Evolutionary conservation across 2,113 vertebrate genomes (phyloP).

Genomic region (Poeciliopsis turrubarensis): DNA sequence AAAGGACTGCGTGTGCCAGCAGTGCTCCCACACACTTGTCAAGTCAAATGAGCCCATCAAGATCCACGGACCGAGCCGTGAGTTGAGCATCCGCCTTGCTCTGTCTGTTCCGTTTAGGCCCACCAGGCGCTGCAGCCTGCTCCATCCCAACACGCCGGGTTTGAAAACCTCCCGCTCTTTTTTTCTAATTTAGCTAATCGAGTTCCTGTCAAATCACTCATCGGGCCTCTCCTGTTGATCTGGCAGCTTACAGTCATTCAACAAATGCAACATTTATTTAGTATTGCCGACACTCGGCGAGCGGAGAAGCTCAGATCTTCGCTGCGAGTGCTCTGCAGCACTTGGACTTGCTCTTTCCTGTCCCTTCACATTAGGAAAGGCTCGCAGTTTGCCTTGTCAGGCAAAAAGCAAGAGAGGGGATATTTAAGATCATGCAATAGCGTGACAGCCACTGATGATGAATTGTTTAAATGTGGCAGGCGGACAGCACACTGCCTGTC

Average conservation of each 20-base stretch:
- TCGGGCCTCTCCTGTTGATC: slow-evolving; percentile 40
- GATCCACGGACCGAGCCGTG: slow-evolving; percentile 96
- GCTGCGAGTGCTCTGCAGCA: no score
- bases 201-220: slow-evolving; percentile 53
- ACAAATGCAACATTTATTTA: slow-evolving; percentile 33
- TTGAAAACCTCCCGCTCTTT: background rate
- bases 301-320: background rate
- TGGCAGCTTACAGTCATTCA: slow-evolving; percentile 38
- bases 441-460: slow-evolving; percentile 36
- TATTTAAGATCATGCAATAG: slow-evolving; percentile 8
- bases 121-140: slow-evolving; percentile 4
- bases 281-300: slow-evolving; percentile 8
- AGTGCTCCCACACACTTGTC: slow-evolving; percentile 90
- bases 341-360: background rate
- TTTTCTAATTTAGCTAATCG: slow-evolving; percentile 60
- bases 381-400: no score
- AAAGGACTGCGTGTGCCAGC: slow-evolving; percentile 97
- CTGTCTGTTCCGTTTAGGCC: slow-evolving; percentile 42
- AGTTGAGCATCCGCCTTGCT: slow-evolving; percentile 62
- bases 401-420: slow-evolving; percentile 7
- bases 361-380: background rate
- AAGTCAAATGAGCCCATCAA: slow-evolving; percentile 93
- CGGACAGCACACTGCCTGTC: slow-evolving; percentile 40
- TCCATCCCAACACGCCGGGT: slow-evolving; percentile 35
- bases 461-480: slow-evolving; percentile 41